phyloP scores from a whole-genome alignment of 2,113 vertebrate genomes.

The Hemibagrus wyckioides region DNA sequence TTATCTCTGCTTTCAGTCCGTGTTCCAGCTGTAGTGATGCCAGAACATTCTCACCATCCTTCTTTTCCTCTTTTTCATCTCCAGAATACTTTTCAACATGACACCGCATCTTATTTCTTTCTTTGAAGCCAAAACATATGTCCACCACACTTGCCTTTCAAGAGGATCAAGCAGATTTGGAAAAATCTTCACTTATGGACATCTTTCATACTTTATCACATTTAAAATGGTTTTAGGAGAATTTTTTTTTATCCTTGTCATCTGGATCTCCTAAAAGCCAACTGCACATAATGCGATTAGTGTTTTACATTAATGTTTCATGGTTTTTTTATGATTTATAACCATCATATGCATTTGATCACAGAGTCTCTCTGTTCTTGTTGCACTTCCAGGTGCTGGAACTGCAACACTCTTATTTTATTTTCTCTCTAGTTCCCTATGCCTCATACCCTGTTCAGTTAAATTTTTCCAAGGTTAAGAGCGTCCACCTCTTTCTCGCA shows the following conservation, averaged over 20 bases:
- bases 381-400: not conserved
- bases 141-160: conserved; percentile 17
- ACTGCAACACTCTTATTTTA: not conserved
- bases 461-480: not conserved
- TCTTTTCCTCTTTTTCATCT: conserved; percentile 7
- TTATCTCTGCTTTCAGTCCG: conserved; percentile 11
- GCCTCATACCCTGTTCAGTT: not conserved
- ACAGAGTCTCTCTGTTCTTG: not conserved
- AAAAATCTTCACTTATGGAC: not conserved
- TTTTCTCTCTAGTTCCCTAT: conserved; percentile 2
- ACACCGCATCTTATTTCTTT: not conserved
- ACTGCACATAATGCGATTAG: not conserved
- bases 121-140: conserved; percentile 30
- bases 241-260: not conserved
- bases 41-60: not conserved
- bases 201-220: not conserved
- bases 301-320: conserved; percentile 8
- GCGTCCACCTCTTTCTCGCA: not conserved
- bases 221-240: not conserved
- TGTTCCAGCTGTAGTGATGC: not conserved
- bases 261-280: not conserved
- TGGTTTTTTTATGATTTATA: not conserved
- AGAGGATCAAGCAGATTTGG: not conserved
- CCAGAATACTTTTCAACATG: conserved; percentile 10
- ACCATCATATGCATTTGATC: not conserved